A percentile compares a stretch with the other conserved stretches of the same genome.
Evolutionary conservation across 2,797 vertebrate genomes (phyloP).

Genomic region (Chelmon rostratus): DNA sequence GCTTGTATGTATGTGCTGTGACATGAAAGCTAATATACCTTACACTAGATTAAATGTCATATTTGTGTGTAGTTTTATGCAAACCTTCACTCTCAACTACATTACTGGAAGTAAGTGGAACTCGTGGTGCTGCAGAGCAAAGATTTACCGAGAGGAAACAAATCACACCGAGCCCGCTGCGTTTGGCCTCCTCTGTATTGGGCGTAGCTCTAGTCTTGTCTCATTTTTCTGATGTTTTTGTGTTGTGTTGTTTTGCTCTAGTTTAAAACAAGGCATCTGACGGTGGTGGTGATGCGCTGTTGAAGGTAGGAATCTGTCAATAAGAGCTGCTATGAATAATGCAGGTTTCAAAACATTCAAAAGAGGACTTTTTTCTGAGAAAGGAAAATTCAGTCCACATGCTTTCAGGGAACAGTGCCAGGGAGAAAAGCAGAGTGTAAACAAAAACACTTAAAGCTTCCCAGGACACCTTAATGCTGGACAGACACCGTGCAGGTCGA

Average conservation of each 20-base stretch:
- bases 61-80: background rate
- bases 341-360: background rate
- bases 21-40: background rate
- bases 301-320: constrained; percentile 23
- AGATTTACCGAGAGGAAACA: background rate
- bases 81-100: background rate
- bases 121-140: background rate
- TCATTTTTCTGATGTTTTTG: background rate
- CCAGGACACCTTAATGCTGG: background rate
- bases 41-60: background rate
- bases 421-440: constrained; percentile 1
- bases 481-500: no score
- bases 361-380: background rate
- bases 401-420: background rate
- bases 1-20: no score
- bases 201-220: background rate
- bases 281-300: background rate
- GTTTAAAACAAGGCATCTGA: background rate
- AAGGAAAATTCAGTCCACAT: background rate
- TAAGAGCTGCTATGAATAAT: constrained; percentile 31
- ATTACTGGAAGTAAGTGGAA: background rate
- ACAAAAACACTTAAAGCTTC: constrained; percentile 5
- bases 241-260: background rate
- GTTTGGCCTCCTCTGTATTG: background rate
- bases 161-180: background rate